phyloP scores from a whole-genome alignment of 2,113 vertebrate species.

The Laticauda colubrina region DNA sequence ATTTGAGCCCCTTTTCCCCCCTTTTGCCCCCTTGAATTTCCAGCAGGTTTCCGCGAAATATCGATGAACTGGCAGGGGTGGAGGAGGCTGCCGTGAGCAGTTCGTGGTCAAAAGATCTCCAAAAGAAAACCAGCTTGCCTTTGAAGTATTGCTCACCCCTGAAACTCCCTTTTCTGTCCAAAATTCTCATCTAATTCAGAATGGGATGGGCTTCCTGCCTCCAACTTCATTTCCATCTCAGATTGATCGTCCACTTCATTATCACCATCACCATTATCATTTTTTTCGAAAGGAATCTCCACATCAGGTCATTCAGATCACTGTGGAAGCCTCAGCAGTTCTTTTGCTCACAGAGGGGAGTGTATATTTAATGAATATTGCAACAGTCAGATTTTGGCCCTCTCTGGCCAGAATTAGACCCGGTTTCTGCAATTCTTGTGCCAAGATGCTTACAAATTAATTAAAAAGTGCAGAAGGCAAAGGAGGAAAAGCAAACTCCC shows the following conservation, averaged over 20 bases:
- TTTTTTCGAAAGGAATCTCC: too few species aligned
- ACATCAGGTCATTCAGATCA: background rate
- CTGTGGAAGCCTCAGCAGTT: background rate
- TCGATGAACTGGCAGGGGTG: background rate
- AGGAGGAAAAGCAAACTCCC: background rate
- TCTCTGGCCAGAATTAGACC: background rate
- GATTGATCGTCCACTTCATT: background rate
- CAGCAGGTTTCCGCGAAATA: background rate
- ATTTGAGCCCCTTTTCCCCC: background rate
- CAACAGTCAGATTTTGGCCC: background rate
- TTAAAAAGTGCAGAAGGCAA: background rate
- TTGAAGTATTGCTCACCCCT: background rate
- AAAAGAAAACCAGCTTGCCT: background rate
- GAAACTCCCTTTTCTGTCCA: background rate
- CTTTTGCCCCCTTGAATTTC: background rate
- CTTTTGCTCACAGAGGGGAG: background rate
- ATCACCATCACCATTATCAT: background rate
- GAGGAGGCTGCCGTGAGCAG: background rate
- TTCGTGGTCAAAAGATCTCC: background rate
- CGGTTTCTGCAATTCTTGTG: background rate
- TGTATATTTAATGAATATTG: background rate
- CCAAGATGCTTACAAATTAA: background rate
- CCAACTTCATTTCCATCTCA: background rate
- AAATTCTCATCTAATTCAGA: background rate
- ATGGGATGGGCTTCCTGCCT: background rate